These are phyloP conservation scores for Vanessa cardui DNA, from an alignment of 2,888 invertebrate genomes.

Conservation along the genomic window DNA sequence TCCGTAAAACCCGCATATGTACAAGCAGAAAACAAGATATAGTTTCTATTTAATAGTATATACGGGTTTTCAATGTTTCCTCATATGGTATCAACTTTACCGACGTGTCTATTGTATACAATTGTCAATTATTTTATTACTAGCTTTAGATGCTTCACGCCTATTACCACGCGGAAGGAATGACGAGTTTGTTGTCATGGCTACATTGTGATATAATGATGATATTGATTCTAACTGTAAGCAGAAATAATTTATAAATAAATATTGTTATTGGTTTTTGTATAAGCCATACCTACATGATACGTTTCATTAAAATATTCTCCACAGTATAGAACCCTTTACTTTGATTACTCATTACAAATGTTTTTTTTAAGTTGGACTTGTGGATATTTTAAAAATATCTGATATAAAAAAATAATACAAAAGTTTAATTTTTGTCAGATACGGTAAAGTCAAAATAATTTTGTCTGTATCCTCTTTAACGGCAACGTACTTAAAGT, in stretches of 20 bases:
- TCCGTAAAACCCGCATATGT: constrained; percentile 47
- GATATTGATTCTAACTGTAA: constrained; percentile 19
- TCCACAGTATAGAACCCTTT: no score
- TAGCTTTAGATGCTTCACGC: constrained; percentile 24
- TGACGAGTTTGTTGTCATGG: constrained; percentile 39
- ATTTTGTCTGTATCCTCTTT: no score
- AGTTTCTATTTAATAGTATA: constrained; percentile 25
- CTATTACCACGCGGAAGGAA: constrained; percentile 38
- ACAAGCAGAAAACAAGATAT: constrained; percentile 30
- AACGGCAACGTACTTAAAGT: no score
- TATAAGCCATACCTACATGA: no score
- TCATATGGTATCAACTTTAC: constrained; percentile 22
- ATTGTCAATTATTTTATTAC: constrained; percentile 39
- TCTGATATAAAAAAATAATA: no score
- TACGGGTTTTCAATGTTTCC: constrained; percentile 26
- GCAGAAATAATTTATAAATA: constrained; percentile 6
- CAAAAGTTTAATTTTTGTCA: no score
- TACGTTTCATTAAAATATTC: no score
- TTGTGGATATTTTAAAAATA: no score
- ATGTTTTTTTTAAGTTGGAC: no score
- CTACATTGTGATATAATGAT: constrained; percentile 36
- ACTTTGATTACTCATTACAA: no score
- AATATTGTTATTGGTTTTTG: background rate
- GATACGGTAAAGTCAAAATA: no score
- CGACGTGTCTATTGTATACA: constrained; percentile 31